Evolutionary conservation across 2,888 invertebrate genomes (phyloP).

Genomic region (Tipula vernalis): DNA sequence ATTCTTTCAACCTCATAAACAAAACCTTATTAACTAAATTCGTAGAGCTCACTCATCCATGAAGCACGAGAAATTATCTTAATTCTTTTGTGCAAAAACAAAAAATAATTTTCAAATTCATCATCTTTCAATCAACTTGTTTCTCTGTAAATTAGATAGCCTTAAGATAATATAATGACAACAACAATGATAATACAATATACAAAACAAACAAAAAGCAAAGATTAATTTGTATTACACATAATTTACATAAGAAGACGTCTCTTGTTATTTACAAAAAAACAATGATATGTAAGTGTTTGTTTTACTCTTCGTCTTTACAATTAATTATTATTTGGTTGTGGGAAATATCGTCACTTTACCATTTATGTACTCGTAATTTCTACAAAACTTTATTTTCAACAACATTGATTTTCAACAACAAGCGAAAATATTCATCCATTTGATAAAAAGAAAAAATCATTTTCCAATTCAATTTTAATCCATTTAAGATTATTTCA

Average conservation of each 20-base stretch:
- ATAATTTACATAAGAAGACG: neutral
- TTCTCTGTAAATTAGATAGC: neutral
- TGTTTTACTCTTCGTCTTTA: neutral
- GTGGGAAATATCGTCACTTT: neutral
- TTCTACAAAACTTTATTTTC: neutral
- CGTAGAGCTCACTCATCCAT: neutral
- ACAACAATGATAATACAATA: neutral
- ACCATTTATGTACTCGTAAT: neutral
- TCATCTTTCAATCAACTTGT: neutral
- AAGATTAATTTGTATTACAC: too few relatives aligned
- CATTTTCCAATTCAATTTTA: neutral
- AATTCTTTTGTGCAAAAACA: neutral
- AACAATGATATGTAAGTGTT: neutral
- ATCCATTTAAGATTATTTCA: neutral
- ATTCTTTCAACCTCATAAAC: neutral
- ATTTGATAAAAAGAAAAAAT: neutral
- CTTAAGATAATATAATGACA: neutral
- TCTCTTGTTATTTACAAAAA: neutral
- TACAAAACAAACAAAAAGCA: neutral
- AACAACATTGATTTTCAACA: neutral
- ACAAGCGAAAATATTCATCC: neutral
- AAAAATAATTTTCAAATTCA: neutral
- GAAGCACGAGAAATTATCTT: neutral
- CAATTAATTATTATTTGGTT: neutral
- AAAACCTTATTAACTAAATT: neutral